Base-by-base conservation (phyloP, 2,888 invertebrate genomes). In the Bhutanitis thaidina region DNA sequence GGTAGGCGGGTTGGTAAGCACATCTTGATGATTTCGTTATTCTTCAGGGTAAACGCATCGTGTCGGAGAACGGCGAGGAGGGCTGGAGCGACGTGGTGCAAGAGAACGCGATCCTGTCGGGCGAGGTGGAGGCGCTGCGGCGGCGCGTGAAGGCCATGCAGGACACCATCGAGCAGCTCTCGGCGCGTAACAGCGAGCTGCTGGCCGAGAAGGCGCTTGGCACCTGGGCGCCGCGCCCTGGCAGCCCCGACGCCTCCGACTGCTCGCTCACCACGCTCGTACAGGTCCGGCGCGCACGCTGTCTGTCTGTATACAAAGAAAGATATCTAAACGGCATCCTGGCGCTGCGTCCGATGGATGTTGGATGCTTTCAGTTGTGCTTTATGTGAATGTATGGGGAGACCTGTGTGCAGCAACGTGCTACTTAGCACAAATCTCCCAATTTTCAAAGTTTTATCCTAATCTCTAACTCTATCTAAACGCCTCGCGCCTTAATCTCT, bases 141-240 rank as follows among this genome's bases (percentile, higher is more conserved):
- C 95, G 96, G 9, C 90, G 98, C 45, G 93, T 98, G 1, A 98
- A 98, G 86, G 97, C 98, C 1, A 93, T 98, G 91, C 97, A 98
- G 72, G 97, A 97, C 67, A 98, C 98, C 0, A 94, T 98, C 15
- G 97, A 98, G 61, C 92, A 94, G 48, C 80, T 98, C 39, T 96
- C 96, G 0, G 92, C 93, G 0, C 92, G 94, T 72, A 98, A 98
- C 77, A 93, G 95, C 3, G 93, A 95, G 62, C 84, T 98, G 7
- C 72, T 97, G 60, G 92, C 97, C 0, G 95, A 97, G 74, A 94
- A 94, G 77, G 94, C 94, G 20, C 83, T 93, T 5, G 92, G 91
- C 1, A 88, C 88, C 48, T 94, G 94, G 93, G 90, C 72, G 8
- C 86, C 86, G 0, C 80, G 79, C 44, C 80, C 83, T 4, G 87